These are phyloP conservation scores for Mormyrus lacerda DNA, from an alignment of 2,113 vertebrate species.

Conservation along the genomic window DNA sequence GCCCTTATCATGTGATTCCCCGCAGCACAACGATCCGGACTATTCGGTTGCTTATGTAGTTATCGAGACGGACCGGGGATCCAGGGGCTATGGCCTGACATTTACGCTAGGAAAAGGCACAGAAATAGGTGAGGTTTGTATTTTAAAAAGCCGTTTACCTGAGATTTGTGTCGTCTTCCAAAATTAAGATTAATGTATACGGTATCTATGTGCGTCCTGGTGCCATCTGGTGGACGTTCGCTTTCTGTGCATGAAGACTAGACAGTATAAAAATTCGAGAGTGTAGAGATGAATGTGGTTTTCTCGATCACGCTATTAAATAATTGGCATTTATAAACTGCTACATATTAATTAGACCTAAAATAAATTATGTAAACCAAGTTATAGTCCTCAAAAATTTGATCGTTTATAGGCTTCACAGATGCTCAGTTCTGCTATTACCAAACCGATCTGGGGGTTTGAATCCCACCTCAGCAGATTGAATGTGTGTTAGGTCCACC, in stretches of 20 bases:
- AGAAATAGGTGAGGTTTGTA: slow-evolving; percentile 65
- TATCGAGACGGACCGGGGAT: slow-evolving; percentile 60
- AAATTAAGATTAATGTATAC: neutral
- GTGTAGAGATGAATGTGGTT: neutral
- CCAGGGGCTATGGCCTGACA: slow-evolving; percentile 69
- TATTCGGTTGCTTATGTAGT: slow-evolving; percentile 73
- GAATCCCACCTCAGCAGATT: neutral
- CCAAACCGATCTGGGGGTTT: neutral
- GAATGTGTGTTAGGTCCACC: no score
- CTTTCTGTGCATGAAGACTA: neutral
- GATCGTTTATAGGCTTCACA: neutral
- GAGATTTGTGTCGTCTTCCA: neutral
- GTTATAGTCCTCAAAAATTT: neutral
- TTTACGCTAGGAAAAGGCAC: slow-evolving; percentile 77
- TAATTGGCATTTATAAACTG: neutral
- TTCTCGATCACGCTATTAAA: neutral
- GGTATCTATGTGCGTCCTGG: neutral
- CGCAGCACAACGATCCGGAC: slow-evolving; percentile 75
- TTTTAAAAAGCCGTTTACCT: neutral
- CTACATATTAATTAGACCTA: neutral
- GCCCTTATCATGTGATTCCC: slow-evolving; percentile 25
- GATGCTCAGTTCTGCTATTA: neutral
- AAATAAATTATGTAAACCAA: neutral
- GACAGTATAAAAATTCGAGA: neutral
- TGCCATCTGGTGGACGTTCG: slow-evolving; percentile 30